Evolutionary conservation across 2,888 invertebrate genomes (phyloP).

Genomic region (Temnothorax unifasciatus): DNA sequence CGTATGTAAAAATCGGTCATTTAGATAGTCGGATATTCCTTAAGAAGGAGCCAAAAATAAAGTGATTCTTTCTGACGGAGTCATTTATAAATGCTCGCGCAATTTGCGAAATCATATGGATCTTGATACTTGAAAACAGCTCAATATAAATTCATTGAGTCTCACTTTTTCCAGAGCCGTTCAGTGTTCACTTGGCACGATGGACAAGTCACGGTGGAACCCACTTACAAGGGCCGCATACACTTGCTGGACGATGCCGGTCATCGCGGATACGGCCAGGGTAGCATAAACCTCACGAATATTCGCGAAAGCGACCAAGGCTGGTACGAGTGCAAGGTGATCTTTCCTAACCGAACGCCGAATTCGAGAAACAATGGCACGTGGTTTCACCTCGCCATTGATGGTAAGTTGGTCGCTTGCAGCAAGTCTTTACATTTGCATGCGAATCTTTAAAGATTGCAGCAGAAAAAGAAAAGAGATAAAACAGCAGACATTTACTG

Average conservation of each 20-base stretch:
- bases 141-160: not conserved
- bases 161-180: slow-evolving; percentile 88
- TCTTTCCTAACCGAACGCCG: slow-evolving; percentile 95
- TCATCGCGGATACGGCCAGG: slow-evolving; percentile 89
- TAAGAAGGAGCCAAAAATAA: not conserved
- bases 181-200: slow-evolving; percentile 94
- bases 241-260: slow-evolving; percentile 88
- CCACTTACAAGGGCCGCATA: slow-evolving; percentile 90
- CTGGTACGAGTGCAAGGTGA: slow-evolving; percentile 96
- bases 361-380: slow-evolving; percentile 95
- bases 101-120: not conserved
- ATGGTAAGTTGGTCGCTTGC: slow-evolving; percentile 88
- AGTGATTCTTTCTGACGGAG: not conserved
- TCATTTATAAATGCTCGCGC: not conserved
- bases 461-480: not conserved
- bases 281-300: slow-evolving; percentile 94
- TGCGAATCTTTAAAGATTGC: not conserved
- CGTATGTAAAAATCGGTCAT: not conserved
- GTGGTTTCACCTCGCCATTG: slow-evolving; percentile 95
- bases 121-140: not conserved
- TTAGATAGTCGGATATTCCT: not conserved
- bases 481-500: slow-evolving; percentile 52
- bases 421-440: slow-evolving; percentile 20
- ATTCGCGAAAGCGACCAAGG: slow-evolving; percentile 96
- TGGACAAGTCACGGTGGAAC: slow-evolving; percentile 89